Percentiles rank a stretch among this genome's conserved stretches.
phyloP scores from a whole-genome alignment of 2,888 invertebrate genomes.

The Polyommatus icarus region DNA sequence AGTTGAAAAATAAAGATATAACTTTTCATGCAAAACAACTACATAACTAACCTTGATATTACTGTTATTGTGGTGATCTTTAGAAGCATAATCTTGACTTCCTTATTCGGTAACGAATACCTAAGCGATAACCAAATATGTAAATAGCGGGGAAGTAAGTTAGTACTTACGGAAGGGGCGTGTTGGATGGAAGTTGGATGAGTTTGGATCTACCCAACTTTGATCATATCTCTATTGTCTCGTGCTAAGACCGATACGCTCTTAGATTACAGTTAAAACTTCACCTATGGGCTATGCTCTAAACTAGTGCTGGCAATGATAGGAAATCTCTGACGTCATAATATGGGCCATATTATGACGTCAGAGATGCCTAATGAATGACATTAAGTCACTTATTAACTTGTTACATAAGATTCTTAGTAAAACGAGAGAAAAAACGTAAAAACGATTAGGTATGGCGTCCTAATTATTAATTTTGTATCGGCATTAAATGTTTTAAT shows the following conservation, averaged over 20 bases:
- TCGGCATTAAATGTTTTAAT: too few relatives aligned
- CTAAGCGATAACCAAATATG: background rate
- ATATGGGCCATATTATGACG: background rate
- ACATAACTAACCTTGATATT: too few relatives aligned
- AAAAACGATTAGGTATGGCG: too few relatives aligned
- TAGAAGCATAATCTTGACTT: background rate
- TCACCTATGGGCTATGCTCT: slow-evolving; percentile 2
- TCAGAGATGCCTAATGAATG: background rate
- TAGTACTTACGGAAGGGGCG: background rate
- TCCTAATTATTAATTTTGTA: too few relatives aligned
- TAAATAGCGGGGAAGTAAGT: slow-evolving; percentile 8
- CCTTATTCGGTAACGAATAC: background rate
- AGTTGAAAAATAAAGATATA: too few relatives aligned
- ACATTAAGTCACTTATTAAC: background rate
- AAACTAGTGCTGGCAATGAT: background rate
- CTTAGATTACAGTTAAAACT: slow-evolving; percentile 16
- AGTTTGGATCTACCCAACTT: slow-evolving; percentile 36
- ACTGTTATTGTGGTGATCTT: background rate
- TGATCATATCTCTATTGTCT: slow-evolving; percentile 49
- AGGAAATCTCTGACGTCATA: background rate
- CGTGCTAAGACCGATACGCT: background rate
- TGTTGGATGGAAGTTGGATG: slow-evolving; percentile 34
- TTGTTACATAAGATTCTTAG: too few relatives aligned
- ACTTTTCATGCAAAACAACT: too few relatives aligned
- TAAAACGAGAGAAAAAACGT: too few relatives aligned